phyloP scores from a whole-genome alignment of 2,797 vertebrate genomes.

The Gobio occitaniae region DNA sequence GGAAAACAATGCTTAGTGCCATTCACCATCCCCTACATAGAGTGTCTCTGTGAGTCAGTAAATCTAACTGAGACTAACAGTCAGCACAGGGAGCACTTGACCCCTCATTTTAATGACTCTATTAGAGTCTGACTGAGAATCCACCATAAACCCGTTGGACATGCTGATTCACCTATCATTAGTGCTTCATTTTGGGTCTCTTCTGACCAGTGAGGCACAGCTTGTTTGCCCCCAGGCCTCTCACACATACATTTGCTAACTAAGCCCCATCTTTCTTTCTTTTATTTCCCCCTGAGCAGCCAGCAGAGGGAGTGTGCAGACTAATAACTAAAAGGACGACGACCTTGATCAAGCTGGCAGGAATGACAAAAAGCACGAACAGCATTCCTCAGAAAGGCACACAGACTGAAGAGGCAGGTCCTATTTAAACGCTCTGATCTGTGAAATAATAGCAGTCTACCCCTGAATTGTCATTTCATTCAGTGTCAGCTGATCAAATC shows the following conservation, averaged over 20 bases:
- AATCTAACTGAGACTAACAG: constrained; percentile 31
- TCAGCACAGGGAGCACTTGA: constrained; percentile 43
- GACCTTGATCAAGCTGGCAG: constrained; percentile 41
- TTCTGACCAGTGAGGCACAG: constrained; percentile 16
- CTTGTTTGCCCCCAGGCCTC: constrained; percentile 35
- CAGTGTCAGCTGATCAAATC: constrained; percentile 64
- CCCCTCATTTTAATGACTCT: constrained; percentile 54
- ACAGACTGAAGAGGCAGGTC: constrained; percentile 58
- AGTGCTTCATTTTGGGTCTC: constrained; percentile 38
- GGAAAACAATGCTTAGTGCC: background rate
- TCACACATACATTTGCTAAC: constrained; percentile 23
- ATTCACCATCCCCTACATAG: background rate
- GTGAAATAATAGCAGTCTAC: constrained; percentile 70
- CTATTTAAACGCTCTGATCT: constrained; percentile 72
- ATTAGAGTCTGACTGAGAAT: constrained; percentile 49
- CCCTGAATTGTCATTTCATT: constrained; percentile 70
- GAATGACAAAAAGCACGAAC: constrained; percentile 32
- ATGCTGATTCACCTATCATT: constrained; percentile 53
- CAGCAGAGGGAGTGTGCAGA: constrained; percentile 72
- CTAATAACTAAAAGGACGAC: constrained; percentile 50
- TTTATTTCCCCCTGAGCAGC: constrained; percentile 10
- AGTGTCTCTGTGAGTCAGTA: constrained; percentile 24
- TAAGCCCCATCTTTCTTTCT: constrained; percentile 15
- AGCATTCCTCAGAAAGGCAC: constrained; percentile 9
- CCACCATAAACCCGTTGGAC: constrained; percentile 48